Evolutionary conservation across 2,113 vertebrate genomes (phyloP), one percentile per base, ranked within the genome.

Genomic region (Hymenochirus boettgeri): DNA sequence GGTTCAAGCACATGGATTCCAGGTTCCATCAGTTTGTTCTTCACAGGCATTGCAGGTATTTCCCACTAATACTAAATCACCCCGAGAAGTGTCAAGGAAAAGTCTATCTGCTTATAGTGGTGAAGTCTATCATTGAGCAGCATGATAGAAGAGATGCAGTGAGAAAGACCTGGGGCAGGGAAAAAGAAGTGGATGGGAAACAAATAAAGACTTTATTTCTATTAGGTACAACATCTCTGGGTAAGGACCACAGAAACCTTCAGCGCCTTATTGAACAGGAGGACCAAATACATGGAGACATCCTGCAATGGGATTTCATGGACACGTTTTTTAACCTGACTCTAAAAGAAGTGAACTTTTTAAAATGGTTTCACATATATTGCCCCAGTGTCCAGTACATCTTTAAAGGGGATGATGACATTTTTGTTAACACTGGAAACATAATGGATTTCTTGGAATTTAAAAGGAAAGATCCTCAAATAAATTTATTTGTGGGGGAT

Each of bases 341-440:
- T 22, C 56, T 67, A 12, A 67, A 67, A 89, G 88, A 90, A 75
- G 86, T 90, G 4, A 91, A 89, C 64, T 90, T 91, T 39, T 80
- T 91, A 37, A 84, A 82, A 13, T 91, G 89, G 89, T 90, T 90
- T 60, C 55, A 79, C 70, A 81, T 78, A 39, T 86, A 81, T 75
- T 91, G 89, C 62, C 54, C 79, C 12, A 55, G 48, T 0, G 84
- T 84, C 4, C 75, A 70, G 51, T 90, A 90, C 53, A 80, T 90
- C n/a, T 90, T 90, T 69, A 88, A 91, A 23, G 89, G 91, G 0
- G 91, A 93, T 0, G 90, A 93, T 1, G 91, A 94, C 1, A 89
- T 94, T 26, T 93, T 93, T 15, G 86, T 90, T 2, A 87, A 91
- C 74, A 89, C 87, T 0, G 56, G 75, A 56, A 93, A 93, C 70